Evolutionary conservation across 2,888 invertebrate species (phyloP).

Genomic region (Drosophila conformis): DNA sequence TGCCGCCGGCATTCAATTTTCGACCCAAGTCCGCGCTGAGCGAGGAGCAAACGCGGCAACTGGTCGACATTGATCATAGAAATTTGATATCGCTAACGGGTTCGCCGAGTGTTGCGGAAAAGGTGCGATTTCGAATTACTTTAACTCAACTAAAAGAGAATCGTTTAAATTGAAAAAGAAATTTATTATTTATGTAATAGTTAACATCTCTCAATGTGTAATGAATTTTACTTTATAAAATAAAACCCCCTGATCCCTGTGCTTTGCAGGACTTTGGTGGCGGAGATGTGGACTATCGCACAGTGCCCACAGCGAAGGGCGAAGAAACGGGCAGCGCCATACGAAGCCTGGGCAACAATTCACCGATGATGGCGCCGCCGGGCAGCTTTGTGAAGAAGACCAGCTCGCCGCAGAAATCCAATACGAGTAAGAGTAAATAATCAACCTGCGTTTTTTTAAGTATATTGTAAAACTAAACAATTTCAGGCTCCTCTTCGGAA

Average conservation of each 20-base stretch:
- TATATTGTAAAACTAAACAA: background rate
- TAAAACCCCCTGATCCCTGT: background rate
- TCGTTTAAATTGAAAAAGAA: background rate
- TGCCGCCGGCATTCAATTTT: constrained; percentile 85
- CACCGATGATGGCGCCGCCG: constrained; percentile 73
- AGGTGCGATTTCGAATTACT: constrained; percentile 47
- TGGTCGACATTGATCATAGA: constrained; percentile 92
- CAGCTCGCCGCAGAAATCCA: constrained; percentile 79
- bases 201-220: background rate
- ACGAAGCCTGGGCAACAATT: constrained; percentile 53
- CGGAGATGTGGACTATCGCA: constrained; percentile 82
- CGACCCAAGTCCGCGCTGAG: constrained; percentile 75
- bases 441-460: background rate
- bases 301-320: constrained; percentile 32
- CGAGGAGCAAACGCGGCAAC: constrained; percentile 82
- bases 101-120: constrained; percentile 86
- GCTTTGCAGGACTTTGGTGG: constrained; percentile 73
- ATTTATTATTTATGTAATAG: background rate
- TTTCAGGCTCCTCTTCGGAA: constrained; percentile 78
- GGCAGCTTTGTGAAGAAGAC: constrained; percentile 51
- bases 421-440: constrained; percentile 72
- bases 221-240: background rate
- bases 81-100: constrained; percentile 94
- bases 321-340: constrained; percentile 53
- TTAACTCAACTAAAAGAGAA: background rate